Percentiles rank a stretch among this genome's conserved stretches.
Conservation (phyloP, 2,888 invertebrate genomes). For the Harpalus rufipes region DNA sequence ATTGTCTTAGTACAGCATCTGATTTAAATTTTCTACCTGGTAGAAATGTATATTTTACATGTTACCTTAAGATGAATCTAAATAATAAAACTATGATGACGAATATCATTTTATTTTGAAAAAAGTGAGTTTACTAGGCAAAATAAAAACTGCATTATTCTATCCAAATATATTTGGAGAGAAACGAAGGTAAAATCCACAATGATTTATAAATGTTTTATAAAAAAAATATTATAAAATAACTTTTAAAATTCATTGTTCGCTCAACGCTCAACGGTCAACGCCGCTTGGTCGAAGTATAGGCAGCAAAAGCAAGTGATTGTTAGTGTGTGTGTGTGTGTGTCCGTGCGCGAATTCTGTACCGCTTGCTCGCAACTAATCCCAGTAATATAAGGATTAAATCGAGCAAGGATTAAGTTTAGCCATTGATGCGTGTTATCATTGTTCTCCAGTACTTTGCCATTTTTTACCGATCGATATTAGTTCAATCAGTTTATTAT, state of each 20-base stretch:
- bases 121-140: no score
- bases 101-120: no score
- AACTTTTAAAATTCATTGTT: no score
- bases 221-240: background rate
- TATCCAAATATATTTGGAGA: no score
- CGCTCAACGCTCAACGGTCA: no score
- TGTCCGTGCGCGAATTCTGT: constrained; percentile 71
- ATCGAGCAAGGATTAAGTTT: constrained; percentile 76
- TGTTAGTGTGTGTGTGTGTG: constrained; percentile 32
- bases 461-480: constrained; percentile 63
- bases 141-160: no score
- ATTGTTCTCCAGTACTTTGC: constrained; percentile 74
- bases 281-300: background rate
- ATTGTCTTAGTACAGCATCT: no score
- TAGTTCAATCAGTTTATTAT: constrained; percentile 64
- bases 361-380: constrained; percentile 74
- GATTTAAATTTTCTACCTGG: no score
- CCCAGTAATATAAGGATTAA: constrained; percentile 77
- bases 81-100: no score
- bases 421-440: constrained; percentile 77
- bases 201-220: background rate
- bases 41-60: no score
- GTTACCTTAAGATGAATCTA: no score
- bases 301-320: constrained; percentile 29
- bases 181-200: no score